Percentiles rank a stretch among this genome's conserved stretches.
Conservation (phyloP, 2,888 invertebrate genomes). For the Chrysina gloriosa region DNA sequence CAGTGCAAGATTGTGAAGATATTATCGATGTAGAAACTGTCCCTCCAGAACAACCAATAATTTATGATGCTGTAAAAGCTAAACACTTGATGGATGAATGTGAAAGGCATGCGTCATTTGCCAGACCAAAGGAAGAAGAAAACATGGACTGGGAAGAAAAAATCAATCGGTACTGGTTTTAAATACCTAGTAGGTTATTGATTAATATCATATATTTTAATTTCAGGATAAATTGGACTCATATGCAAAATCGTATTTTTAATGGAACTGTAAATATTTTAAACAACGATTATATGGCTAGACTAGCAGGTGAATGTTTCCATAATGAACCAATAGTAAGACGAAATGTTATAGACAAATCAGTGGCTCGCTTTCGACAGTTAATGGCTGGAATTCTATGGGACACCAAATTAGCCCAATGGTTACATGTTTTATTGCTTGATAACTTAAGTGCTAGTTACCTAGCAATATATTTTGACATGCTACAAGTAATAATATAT, state of each 20-base stretch:
- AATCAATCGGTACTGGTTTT: constrained; percentile 68
- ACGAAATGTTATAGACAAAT: constrained; percentile 77
- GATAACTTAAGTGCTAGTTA: constrained; percentile 75
- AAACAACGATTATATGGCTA: constrained; percentile 73
- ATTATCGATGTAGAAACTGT: constrained; percentile 66
- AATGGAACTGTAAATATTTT: constrained; percentile 74
- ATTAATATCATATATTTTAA: constrained; percentile 29
- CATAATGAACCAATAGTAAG: constrained; percentile 77
- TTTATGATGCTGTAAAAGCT: constrained; percentile 72
- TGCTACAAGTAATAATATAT: constrained; percentile 72
- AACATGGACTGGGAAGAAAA: constrained; percentile 79
- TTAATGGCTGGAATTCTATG: constrained; percentile 78
- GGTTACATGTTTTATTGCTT: constrained; percentile 80
- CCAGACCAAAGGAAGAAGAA: constrained; percentile 69
- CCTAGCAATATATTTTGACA: constrained; percentile 80
- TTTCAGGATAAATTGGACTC: constrained; percentile 72
- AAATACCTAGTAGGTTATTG: not conserved
- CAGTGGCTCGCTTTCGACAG: constrained; percentile 74
- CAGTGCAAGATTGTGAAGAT: constrained; percentile 56
- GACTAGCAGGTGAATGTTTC: constrained; percentile 71
- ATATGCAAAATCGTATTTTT: constrained; percentile 74
- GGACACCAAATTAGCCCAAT: constrained; percentile 79
- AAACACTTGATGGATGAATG: constrained; percentile 78
- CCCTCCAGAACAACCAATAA: constrained; percentile 63
- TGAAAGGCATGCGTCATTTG: constrained; percentile 72